Conservation (phyloP, 2,888 invertebrate species). For the Cremastinae sp. region DNA sequence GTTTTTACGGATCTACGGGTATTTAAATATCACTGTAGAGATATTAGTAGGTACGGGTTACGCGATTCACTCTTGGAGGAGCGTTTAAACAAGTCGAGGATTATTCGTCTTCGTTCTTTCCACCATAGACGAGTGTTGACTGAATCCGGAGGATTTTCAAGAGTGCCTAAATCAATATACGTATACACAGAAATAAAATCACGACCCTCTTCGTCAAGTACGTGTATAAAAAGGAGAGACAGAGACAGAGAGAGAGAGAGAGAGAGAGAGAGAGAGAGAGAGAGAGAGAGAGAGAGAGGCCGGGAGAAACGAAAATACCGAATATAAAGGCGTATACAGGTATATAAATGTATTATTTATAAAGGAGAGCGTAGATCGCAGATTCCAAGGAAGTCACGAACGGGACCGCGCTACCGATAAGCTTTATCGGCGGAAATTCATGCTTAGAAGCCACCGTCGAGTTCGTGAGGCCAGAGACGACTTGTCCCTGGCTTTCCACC, state of each 20-base stretch:
- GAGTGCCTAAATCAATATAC: constrained; percentile 61
- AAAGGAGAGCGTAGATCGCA: constrained; percentile 55
- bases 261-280: constrained; percentile 22
- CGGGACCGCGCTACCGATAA: constrained; percentile 63
- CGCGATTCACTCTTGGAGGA: constrained; percentile 61
- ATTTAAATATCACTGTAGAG: constrained; percentile 50
- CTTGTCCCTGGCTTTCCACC: constrained; percentile 36
- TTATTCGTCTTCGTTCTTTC: constrained; percentile 26
- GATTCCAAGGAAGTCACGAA: constrained; percentile 66
- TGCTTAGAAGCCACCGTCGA: constrained; percentile 63
- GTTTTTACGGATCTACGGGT: constrained; percentile 50
- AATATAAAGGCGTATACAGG: constrained; percentile 1
- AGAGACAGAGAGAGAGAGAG: constrained; percentile 16
- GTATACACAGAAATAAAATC: constrained; percentile 33
- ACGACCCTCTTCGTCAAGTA: constrained; percentile 26
- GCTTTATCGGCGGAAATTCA: constrained; percentile 68
- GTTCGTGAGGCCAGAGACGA: constrained; percentile 56
- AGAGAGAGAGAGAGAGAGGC: constrained; percentile 15
- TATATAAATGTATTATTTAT: background rate
- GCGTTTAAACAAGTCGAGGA: constrained; percentile 56
- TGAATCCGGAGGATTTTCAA: constrained; percentile 60
- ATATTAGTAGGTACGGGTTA: constrained; percentile 61
- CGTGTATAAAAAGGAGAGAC: constrained; percentile 35
- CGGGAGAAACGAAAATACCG: background rate
- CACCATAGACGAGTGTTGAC: constrained; percentile 59